Conservation (phyloP, 2,797 vertebrate genomes). For the Sebastes diploproa region DNA sequence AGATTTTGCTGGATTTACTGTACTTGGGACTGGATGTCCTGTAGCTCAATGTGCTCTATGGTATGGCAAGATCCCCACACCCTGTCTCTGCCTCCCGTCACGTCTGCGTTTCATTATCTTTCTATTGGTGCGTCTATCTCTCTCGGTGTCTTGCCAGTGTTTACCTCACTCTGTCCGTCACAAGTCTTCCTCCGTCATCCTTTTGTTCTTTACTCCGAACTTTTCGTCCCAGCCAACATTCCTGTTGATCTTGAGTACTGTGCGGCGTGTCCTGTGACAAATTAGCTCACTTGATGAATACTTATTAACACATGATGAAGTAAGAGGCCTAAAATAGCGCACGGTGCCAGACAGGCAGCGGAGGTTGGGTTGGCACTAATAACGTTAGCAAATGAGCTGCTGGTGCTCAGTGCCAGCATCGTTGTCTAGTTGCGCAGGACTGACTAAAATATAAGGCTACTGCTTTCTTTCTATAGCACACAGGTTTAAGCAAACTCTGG, state of each 20-base stretch:
- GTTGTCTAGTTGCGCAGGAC: conserved; percentile 9
- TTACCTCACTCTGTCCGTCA: conserved; percentile 22
- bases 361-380: conserved; percentile 43
- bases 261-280: conserved; percentile 57
- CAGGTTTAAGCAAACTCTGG: background rate
- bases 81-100: conserved; percentile 26
- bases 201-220: background rate
- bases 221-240: conserved; percentile 49
- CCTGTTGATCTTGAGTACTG: conserved; percentile 44
- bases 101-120: conserved; percentile 58
- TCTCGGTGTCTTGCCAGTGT: conserved; percentile 11
- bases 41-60: conserved; percentile 49
- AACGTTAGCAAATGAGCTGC: conserved; percentile 47
- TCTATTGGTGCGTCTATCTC: conserved; percentile 23
- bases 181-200: conserved; percentile 9
- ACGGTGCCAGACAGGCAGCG: conserved; percentile 45
- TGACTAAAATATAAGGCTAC: conserved; percentile 2
- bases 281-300: conserved; percentile 53
- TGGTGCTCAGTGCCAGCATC: conserved; percentile 30
- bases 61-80: conserved; percentile 41
- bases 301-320: conserved; percentile 69
- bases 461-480: background rate
- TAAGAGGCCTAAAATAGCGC: conserved; percentile 68
- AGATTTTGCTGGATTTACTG: conserved; percentile 74
- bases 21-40: conserved; percentile 70